Evolutionary conservation across 53 echinoderm and acorn worm species (phyloP).

Genomic region (Luidia sarsii): DNA sequence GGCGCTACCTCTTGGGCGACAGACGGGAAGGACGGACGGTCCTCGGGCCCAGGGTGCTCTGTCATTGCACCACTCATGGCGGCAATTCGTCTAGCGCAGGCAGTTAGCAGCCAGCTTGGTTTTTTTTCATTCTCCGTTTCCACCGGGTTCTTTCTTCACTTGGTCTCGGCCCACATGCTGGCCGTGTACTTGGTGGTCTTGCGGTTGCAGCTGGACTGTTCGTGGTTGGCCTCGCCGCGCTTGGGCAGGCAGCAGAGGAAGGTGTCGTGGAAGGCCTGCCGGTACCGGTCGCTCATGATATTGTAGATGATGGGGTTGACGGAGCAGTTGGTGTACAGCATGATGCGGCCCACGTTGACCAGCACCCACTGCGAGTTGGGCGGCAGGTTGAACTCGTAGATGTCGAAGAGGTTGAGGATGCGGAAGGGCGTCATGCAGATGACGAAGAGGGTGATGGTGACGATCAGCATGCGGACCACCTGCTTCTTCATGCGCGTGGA

Average conservation of each 20-base stretch:
- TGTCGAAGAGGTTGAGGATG: conserved; percentile 81
- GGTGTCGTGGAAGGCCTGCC: conserved; percentile 85
- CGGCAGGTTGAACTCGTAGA: conserved; percentile 63
- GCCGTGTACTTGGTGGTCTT: conserved; percentile 54
- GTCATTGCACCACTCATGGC: too few relatives aligned
- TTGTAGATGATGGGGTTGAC: conserved; percentile 98
- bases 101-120: too few relatives aligned
- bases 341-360: conserved; percentile 85
- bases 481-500: conserved; percentile 95
- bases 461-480: conserved; percentile 97
- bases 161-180: conserved; percentile 52
- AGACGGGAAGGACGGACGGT: too few relatives aligned
- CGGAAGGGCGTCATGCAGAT: conserved; percentile 97
- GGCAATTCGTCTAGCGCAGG: too few relatives aligned
- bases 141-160: background rate
- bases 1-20: too few relatives aligned
- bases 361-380: conserved; percentile 78
- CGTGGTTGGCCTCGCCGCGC: conserved; percentile 54
- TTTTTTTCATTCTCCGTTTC: too few relatives aligned
- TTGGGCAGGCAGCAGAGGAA: conserved; percentile 80
- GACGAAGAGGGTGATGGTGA: conserved; percentile 86
- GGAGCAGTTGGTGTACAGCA: conserved; percentile 91
- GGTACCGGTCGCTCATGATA: conserved; percentile 93
- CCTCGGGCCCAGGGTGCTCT: too few relatives aligned
- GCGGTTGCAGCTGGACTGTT: conserved; percentile 46